Evolutionary conservation across 1,140 invertebrate species (phyloP).

Genomic region (Arctopsyche grandis): DNA sequence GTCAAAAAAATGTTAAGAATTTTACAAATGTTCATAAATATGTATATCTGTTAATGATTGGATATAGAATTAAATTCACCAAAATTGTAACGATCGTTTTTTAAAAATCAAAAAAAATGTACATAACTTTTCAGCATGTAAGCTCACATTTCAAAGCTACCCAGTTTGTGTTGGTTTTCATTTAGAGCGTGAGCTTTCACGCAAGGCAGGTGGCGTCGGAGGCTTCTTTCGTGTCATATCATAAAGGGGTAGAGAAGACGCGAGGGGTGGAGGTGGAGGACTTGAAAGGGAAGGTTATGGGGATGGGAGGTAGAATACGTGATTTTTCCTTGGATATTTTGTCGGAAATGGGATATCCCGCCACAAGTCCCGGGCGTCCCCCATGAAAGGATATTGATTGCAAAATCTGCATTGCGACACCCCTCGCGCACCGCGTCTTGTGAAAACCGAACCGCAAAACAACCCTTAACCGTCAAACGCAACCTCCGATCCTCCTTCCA

Average conservation of each 20-base stretch:
- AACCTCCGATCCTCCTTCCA: neutral
- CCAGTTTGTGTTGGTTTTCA: no score
- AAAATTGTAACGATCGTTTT: neutral
- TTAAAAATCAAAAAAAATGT: neutral
- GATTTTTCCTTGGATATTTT: slow-evolving; percentile 18
- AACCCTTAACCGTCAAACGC: slow-evolving; percentile 7
- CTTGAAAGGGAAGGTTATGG: neutral
- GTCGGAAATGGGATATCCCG: slow-evolving; percentile 7
- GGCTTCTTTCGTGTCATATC: slow-evolving; percentile 14
- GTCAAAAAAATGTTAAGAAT: no score
- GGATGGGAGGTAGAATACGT: neutral
- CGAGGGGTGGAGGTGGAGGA: neutral
- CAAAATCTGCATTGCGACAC: slow-evolving; percentile 53
- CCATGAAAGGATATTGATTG: slow-evolving; percentile 42
- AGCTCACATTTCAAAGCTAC: neutral
- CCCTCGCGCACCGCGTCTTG: slow-evolving; percentile 18
- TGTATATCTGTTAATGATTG: no score
- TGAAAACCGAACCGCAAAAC: slow-evolving; percentile 22
- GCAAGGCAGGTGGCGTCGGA: neutral
- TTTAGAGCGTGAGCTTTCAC: neutral
- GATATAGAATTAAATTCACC: no score
- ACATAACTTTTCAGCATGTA: neutral
- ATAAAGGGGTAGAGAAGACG: neutral
- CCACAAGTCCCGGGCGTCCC: neutral
- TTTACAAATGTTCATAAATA: no score